Base-by-base conservation (phyloP, 1,140 invertebrate species). In the Meloidogyne floridensis region DNA sequence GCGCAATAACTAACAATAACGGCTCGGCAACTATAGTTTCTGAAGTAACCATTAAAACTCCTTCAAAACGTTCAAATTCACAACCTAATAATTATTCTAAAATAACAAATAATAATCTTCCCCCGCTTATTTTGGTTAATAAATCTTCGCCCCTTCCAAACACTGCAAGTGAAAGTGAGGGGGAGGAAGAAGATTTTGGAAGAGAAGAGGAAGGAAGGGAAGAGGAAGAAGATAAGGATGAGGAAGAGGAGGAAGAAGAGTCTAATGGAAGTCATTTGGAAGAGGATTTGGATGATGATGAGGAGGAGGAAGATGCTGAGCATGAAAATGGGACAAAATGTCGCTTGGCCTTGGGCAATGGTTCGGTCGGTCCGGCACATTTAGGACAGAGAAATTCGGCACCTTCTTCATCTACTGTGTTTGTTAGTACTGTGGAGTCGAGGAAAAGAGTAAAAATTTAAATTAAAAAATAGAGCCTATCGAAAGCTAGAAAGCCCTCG, bases 71-170 rank as follows among this genome's bases (percentile, higher is more conserved):
- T 93, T 92, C 86, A 96, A 95, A 90, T 94, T 94, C 0, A 94
- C 94, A 90, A 96, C 95, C 90, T 98, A 97, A 90, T 96, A 96
- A 92, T 99, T 99, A 98, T 65, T 65, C 15, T 65, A 65, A n/a
- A n/a, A n/a, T n/a, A 65, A 65, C 3, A 59, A 65, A 65, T 65
- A 65, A 65, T 65, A 65, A 65, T 65, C 5, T 65, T n/a, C 15
- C 7, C 7, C 59, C 59, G n/a, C n/a, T 65, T n/a, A 65, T 65
- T 65, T 8, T 65, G 7, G 59, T 65, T 65, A 65, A 65, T 6
- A 65, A 15, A 65, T 65, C 59, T 65, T 65, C 59, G 2, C n/a
- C 59, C 7, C 59, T 15, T n/a, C 15, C 3, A 65, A 65, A 65
- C n/a, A 5, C 59, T 3, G 15, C 4, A 2, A n/a, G 43, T 43